These are phyloP conservation scores for Dendroctonus valens DNA, from an alignment of 1,140 invertebrate genomes.

Conservation along the genomic window DNA sequence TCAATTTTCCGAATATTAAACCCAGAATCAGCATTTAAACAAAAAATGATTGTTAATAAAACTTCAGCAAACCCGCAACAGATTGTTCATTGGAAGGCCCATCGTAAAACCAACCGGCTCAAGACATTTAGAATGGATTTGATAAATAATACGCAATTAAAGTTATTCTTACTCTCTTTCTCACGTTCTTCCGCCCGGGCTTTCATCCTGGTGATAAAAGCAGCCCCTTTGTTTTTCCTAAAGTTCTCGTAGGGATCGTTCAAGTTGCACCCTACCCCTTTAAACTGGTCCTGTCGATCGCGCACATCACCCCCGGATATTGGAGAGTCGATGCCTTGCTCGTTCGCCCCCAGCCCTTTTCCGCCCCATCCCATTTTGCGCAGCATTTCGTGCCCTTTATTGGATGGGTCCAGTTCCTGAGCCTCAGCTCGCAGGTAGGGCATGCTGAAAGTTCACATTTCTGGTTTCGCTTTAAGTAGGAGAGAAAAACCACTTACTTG, in stretches of 20 bases:
- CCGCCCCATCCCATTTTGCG: slow-evolving; percentile 94
- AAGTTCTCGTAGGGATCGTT: slow-evolving; percentile 97
- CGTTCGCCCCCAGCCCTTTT: slow-evolving; percentile 82
- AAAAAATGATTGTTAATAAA: background rate
- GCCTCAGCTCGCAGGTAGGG: slow-evolving; percentile 40
- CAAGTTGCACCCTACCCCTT: slow-evolving; percentile 86
- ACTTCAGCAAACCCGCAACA: background rate
- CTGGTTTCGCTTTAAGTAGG: background rate
- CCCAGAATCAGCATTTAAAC: background rate
- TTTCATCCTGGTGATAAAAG: slow-evolving; percentile 95
- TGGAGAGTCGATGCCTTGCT: slow-evolving; percentile 93
- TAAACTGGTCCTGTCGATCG: slow-evolving; percentile 89
- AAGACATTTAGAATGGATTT: background rate
- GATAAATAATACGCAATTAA: slow-evolving; percentile 2
- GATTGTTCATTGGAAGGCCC: background rate
- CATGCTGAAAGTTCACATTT: slow-evolving; percentile 27
- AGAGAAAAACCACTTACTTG: slow-evolving; percentile 13
- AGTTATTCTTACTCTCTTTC: slow-evolving; percentile 51
- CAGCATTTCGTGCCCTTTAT: slow-evolving; percentile 94
- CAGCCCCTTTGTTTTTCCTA: slow-evolving; percentile 93
- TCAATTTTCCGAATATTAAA: background rate
- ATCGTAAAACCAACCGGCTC: background rate
- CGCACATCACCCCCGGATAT: slow-evolving; percentile 89
- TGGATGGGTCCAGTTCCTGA: slow-evolving; percentile 74
- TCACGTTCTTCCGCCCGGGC: slow-evolving; percentile 82